Evolutionary conservation across 2,797 vertebrate species (phyloP).

Genomic region (Sardinella longiceps): DNA sequence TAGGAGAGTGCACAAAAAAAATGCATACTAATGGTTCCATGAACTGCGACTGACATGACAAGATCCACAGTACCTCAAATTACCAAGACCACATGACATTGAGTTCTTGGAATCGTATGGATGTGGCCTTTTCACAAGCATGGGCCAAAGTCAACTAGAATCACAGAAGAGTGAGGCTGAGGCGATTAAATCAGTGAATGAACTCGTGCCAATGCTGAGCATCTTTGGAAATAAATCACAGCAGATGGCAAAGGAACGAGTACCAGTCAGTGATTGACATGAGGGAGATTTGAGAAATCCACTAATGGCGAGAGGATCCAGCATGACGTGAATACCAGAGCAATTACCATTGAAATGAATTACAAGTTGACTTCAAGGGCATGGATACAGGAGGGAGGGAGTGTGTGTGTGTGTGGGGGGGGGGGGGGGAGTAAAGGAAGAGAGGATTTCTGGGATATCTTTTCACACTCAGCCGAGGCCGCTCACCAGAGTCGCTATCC

Average conservation of each 20-base stretch:
- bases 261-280: slow-evolving; percentile 4
- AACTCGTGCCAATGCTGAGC: background rate
- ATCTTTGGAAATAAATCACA: background rate
- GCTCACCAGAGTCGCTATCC: background rate
- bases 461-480: background rate
- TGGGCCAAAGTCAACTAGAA: background rate
- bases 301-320: background rate
- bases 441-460: background rate
- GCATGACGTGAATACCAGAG: background rate
- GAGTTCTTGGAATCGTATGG: background rate
- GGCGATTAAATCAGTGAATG: background rate
- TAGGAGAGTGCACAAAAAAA: background rate
- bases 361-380: slow-evolving; percentile 15
- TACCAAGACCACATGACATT: background rate
- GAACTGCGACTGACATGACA: background rate
- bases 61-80: background rate
- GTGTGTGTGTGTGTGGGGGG: no score
- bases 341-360: slow-evolving; percentile 20
- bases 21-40: background rate
- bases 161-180: background rate
- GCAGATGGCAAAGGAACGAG: background rate
- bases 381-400: background rate
- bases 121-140: background rate
- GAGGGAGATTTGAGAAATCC: background rate
- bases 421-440: background rate